Evolutionary conservation across 2,888 invertebrate genomes (phyloP).

Genomic region (Chesias legatella): DNA sequence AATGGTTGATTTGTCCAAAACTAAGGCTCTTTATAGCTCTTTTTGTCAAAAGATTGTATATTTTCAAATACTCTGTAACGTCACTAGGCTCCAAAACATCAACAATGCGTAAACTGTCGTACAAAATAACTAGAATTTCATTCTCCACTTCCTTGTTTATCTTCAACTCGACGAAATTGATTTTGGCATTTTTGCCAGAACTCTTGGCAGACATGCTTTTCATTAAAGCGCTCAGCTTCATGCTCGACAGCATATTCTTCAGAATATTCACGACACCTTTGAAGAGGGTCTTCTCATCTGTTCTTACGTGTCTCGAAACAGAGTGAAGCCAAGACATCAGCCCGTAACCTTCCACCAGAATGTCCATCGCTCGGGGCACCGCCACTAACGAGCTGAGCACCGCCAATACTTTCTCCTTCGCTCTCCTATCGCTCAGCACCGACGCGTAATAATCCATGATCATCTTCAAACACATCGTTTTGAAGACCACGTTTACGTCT

Average conservation of each 20-base stretch:
- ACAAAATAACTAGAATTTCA: constrained; percentile 52
- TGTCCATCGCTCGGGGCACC: constrained; percentile 83
- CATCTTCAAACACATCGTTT: constrained; percentile 88
- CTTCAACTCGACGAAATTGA: constrained; percentile 49
- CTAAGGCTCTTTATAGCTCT: constrained; percentile 54
- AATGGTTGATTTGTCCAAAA: constrained; percentile 51
- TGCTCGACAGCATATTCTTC: constrained; percentile 52
- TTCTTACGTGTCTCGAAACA: constrained; percentile 44
- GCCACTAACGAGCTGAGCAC: constrained; percentile 82
- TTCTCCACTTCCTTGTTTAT: constrained; percentile 60
- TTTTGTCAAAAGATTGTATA: constrained; percentile 54
- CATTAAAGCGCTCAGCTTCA: constrained; percentile 47
- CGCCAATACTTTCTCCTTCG: constrained; percentile 84
- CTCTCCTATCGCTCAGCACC: constrained; percentile 81
- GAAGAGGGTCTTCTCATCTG: constrained; percentile 46
- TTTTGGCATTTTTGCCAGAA: constrained; percentile 27
- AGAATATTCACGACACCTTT: constrained; percentile 46
- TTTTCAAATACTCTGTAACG: constrained; percentile 42
- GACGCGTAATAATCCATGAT: constrained; percentile 86
- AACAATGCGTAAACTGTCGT: constrained; percentile 46
- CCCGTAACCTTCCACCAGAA: constrained; percentile 84
- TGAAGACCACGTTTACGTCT: constrained; percentile 87
- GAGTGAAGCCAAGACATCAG: constrained; percentile 85
- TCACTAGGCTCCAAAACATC: constrained; percentile 49
- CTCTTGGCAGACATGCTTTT: constrained; percentile 40